A percentile compares a stretch with the other conserved stretches of the same genome.
phyloP scores from a whole-genome alignment of 2,113 vertebrate species.

The Eonycteris spelaea region DNA sequence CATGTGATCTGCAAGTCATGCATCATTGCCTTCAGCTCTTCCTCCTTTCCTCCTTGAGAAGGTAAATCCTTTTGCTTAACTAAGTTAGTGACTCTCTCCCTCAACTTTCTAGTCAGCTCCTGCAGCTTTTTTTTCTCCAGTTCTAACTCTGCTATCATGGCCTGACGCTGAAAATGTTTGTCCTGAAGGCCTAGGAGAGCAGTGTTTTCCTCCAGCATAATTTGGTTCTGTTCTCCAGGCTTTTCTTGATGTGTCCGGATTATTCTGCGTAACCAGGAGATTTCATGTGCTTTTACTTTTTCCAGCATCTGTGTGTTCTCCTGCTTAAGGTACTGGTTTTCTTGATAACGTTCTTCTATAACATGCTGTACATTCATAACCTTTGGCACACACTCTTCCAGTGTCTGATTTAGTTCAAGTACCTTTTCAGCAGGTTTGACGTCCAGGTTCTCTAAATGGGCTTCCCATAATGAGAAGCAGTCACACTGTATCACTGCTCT shows the following conservation, averaged over 20 bases:
- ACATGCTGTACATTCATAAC: conserved; percentile 53
- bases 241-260: fast-evolving
- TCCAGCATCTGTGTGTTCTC: conserved; percentile 71
- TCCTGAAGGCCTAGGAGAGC: fast-evolving
- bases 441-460: conserved; percentile 77
- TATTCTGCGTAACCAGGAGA: background rate
- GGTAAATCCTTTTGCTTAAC: conserved; percentile 60
- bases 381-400: conserved; percentile 64
- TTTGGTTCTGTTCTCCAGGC: conserved; percentile 23
- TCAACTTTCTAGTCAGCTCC: conserved; percentile 62
- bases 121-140: conserved; percentile 53
- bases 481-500: conserved; percentile 63
- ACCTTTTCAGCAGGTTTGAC: conserved; percentile 72
- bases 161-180: fast-evolving
- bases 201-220: conserved; percentile 64
- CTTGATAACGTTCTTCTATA: conserved; percentile 75
- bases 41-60: conserved; percentile 73
- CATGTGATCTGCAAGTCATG: conserved; percentile 84
- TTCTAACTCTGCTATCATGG: background rate
- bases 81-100: conserved; percentile 60
- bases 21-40: conserved; percentile 77
- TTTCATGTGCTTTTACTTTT: conserved; percentile 71
- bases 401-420: conserved; percentile 66
- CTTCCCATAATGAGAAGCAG: conserved; percentile 67
- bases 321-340: conserved; percentile 66